Evolutionary conservation across 2,113 vertebrate species (phyloP).

Genomic region (Todiramphus saurophagus): DNA sequence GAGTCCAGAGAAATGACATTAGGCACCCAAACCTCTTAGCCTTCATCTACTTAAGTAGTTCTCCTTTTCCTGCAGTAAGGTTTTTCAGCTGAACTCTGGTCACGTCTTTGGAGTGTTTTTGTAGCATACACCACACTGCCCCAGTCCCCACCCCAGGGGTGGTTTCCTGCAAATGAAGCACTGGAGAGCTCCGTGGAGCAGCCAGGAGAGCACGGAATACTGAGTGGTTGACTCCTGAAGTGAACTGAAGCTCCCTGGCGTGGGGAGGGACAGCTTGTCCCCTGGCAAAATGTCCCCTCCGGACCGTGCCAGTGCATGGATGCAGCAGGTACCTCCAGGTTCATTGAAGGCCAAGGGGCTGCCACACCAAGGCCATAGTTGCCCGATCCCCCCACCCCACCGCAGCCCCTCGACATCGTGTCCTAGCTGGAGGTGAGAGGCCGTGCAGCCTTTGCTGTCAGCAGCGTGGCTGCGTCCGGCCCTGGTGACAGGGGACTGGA

Average conservation of each 20-base stretch:
- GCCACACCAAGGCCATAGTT: neutral
- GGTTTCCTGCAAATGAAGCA: neutral
- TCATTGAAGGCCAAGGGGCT: neutral
- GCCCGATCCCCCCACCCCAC: neutral
- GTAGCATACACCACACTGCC: neutral
- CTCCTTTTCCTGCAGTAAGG: neutral
- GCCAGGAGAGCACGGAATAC: neutral
- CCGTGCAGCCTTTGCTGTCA: neutral
- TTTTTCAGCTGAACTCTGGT: neutral
- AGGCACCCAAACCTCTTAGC: neutral
- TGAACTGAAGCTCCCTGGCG: neutral
- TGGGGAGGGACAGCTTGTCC: neutral
- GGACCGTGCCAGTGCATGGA: neutral
- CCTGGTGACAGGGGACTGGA: neutral
- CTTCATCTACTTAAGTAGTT: neutral
- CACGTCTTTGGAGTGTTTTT: neutral
- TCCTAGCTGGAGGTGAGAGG: neutral
- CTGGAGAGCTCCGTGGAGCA: neutral
- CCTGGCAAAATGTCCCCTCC: neutral
- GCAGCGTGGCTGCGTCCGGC: neutral
- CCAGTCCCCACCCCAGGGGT: neutral
- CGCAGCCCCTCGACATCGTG: rapidly evolving
- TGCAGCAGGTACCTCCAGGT: neutral
- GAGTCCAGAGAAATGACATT: neutral
- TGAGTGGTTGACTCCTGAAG: neutral